Conservation (phyloP, 2,888 invertebrate genomes). For the Sepiola atlantica region DNA sequence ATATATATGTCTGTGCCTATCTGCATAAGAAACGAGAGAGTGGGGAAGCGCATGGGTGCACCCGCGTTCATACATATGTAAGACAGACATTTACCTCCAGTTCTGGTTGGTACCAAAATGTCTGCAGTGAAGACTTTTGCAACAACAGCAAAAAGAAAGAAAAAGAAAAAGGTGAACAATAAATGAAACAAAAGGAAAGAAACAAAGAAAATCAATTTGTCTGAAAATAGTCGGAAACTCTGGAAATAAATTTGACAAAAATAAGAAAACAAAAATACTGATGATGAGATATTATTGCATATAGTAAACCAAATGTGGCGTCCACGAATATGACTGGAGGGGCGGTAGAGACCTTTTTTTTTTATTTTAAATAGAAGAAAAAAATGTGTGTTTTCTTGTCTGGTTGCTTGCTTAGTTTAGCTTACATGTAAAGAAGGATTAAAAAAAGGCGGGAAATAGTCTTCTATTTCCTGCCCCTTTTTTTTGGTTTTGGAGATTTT, state of each 20-base stretch:
- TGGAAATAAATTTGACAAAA: background rate
- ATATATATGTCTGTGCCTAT: too few relatives aligned
- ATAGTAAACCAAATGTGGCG: background rate
- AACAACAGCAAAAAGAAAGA: background rate
- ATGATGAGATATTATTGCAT: background rate
- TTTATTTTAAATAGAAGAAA: background rate
- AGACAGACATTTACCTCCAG: background rate
- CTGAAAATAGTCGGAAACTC: background rate
- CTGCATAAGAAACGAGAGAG: background rate
- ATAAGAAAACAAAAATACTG: background rate
- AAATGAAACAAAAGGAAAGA: background rate
- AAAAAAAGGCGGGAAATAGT: background rate
- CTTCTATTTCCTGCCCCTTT: too few relatives aligned
- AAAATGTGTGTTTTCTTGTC: background rate
- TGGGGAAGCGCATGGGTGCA: background rate
- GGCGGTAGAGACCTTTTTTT: background rate
- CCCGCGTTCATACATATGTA: background rate
- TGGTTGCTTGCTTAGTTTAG: background rate
- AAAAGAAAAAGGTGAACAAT: background rate
- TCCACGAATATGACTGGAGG: background rate
- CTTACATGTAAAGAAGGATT: background rate
- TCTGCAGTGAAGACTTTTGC: conserved; percentile 2
- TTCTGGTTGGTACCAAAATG: conserved; percentile 1
- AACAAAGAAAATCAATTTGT: background rate
- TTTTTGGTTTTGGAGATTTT: too few relatives aligned